A percentile compares a stretch with the other conserved stretches of the same genome.
Conservation (phyloP, 2,888 invertebrate species). For the Merodon equestris region DNA sequence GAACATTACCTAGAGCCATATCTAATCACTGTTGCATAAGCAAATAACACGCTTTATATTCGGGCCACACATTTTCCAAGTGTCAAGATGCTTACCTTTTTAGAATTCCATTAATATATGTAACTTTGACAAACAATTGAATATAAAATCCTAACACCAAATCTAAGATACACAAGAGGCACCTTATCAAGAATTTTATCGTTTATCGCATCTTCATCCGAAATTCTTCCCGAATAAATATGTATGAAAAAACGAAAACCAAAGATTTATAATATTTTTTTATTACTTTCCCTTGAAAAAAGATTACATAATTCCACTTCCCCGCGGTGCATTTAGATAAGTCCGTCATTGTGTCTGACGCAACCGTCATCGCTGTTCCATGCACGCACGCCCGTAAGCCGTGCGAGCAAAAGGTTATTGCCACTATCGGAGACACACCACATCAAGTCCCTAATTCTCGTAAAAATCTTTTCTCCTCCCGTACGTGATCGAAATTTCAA, state of each 20-base stretch:
- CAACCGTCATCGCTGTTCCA: slow-evolving; percentile 9
- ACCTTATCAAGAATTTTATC: too few relatives aligned
- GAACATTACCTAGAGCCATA: too few relatives aligned
- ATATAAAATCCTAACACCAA: too few relatives aligned
- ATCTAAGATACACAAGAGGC: too few relatives aligned
- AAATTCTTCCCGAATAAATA: too few relatives aligned
- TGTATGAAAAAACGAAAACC: too few relatives aligned
- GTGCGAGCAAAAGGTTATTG: slow-evolving; percentile 60
- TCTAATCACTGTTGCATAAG: neutral
- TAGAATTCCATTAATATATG: too few relatives aligned
- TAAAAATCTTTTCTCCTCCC: slow-evolving; percentile 55
- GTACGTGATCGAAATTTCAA: slow-evolving; percentile 63
- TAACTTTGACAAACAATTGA: too few relatives aligned
- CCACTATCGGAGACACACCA: slow-evolving; percentile 53
- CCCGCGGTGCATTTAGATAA: slow-evolving; percentile 31
- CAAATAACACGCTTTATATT: too few relatives aligned
- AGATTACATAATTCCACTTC: slow-evolving; percentile 43
- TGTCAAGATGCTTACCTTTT: too few relatives aligned
- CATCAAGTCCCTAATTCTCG: slow-evolving; percentile 63
- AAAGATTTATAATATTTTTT: slow-evolving; percentile 13
- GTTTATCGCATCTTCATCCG: too few relatives aligned
- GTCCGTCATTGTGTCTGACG: slow-evolving; percentile 31
- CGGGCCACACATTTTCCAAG: too few relatives aligned
- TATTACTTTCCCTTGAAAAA: slow-evolving; percentile 20
- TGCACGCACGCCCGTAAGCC: slow-evolving; percentile 20